Percentiles rank a stretch among this genome's conserved stretches.
Conservation (phyloP, 1,140 invertebrate genomes). For the Zaprionus nigranus region DNA sequence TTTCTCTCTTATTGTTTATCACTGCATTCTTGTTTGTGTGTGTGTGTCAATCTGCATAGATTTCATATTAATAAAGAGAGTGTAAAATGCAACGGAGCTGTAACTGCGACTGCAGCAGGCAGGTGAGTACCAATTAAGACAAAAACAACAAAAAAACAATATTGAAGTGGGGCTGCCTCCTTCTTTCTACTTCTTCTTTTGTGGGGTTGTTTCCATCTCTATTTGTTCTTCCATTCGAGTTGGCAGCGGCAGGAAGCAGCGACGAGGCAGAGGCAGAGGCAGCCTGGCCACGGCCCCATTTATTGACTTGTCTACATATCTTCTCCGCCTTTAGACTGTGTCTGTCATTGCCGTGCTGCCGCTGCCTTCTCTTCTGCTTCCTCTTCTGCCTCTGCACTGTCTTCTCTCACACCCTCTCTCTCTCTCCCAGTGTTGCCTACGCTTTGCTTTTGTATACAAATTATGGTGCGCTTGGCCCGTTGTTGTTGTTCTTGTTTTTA, state of each 20-base stretch:
- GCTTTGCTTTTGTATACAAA: constrained; percentile 73
- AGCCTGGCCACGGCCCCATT: constrained; percentile 66
- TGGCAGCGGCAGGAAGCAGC: constrained; percentile 20
- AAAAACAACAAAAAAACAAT: constrained; percentile 4
- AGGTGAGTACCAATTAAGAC: constrained; percentile 53
- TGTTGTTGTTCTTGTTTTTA: constrained; percentile 59
- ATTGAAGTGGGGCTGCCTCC: constrained; percentile 29
- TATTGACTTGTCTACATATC: constrained; percentile 67
- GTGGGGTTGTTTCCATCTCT: constrained; percentile 34
- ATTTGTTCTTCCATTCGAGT: constrained; percentile 18
- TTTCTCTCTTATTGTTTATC: not conserved
- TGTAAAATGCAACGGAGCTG: constrained; percentile 47
- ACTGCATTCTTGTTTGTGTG: not conserved
- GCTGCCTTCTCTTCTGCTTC: constrained; percentile 8
- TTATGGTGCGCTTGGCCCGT: constrained; percentile 53
- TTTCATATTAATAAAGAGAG: constrained; percentile 42
- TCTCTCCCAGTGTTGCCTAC: constrained; percentile 7
- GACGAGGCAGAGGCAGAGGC: constrained; percentile 20
- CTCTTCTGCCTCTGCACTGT: constrained; percentile 12
- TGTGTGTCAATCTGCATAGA: constrained; percentile 34
- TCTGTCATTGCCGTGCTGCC: constrained; percentile 34
- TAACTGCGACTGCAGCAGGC: constrained; percentile 38
- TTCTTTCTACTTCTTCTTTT: constrained; percentile 8
- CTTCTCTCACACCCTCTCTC: constrained; percentile 15
- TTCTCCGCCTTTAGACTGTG: constrained; percentile 42